Percentiles rank a stretch among this genome's conserved stretches.
Conservation (phyloP, 2,113 vertebrate genomes). For the Hemiprocne comata region DNA sequence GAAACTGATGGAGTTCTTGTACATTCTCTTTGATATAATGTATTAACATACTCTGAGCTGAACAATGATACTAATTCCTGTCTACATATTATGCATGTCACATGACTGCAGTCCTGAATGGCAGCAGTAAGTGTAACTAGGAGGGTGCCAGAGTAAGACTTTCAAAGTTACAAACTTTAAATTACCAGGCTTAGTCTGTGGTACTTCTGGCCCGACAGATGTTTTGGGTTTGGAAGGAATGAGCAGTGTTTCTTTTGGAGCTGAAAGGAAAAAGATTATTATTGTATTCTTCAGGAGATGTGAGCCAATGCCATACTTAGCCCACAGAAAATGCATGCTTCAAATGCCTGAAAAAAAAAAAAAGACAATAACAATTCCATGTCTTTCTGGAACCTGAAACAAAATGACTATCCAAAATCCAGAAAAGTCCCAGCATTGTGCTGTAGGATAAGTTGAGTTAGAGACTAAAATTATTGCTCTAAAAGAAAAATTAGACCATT, state of each 20-base stretch:
- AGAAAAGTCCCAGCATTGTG: neutral
- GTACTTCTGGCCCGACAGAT: conserved; percentile 62
- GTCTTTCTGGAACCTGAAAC: conserved; percentile 55
- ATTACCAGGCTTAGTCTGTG: conserved; percentile 75
- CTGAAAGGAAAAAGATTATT: conserved; percentile 67
- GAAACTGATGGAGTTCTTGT: neutral
- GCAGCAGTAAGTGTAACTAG: neutral
- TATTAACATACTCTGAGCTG: neutral
- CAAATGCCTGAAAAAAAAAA: conserved; percentile 53
- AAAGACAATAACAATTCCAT: conserved; percentile 43
- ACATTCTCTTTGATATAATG: neutral
- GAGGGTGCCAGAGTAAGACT: neutral
- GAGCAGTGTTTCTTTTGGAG: conserved; percentile 70
- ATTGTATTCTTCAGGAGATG: conserved; percentile 34
- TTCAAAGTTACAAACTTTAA: conserved; percentile 28
- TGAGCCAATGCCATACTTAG: conserved; percentile 35
- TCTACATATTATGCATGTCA: neutral
- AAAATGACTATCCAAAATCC: conserved; percentile 16
- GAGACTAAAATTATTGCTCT: neutral
- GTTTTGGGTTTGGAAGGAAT: conserved; percentile 76
- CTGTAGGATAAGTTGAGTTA: neutral
- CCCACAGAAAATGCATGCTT: conserved; percentile 30
- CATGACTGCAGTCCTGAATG: neutral
- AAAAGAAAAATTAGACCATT: neutral
- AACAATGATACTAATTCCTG: neutral